phyloP scores from a whole-genome alignment of 37 sponge, comb jelly and placozoan genomes.

The Spongilla lacustris region DNA sequence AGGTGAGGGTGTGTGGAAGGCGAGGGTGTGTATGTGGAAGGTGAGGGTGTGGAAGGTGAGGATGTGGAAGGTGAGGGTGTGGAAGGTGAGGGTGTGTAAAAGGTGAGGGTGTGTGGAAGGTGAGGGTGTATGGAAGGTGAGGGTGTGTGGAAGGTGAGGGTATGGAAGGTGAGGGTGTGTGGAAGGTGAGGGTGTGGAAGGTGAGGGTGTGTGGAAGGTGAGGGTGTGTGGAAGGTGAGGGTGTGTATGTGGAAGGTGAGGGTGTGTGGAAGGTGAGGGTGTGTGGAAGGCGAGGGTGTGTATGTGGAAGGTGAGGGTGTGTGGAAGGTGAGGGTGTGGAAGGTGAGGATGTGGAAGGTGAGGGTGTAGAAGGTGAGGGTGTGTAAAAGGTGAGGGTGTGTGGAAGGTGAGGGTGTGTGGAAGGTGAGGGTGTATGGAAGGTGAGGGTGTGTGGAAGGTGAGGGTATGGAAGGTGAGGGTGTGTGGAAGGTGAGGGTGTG shows the following conservation, averaged over 20 bases:
- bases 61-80: neutral
- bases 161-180: neutral
- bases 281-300: neutral
- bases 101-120: neutral
- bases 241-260: neutral
- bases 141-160: neutral
- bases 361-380: neutral
- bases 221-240: neutral
- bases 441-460: conserved; percentile 34
- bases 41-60: neutral
- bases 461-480: neutral
- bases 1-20: neutral
- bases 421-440: too few species aligned
- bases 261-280: neutral
- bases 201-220: too few species aligned
- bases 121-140: neutral
- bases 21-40: neutral
- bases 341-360: conserved; percentile 36
- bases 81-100: neutral
- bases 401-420: conserved; percentile 39
- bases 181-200: neutral
- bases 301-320: too few species aligned
- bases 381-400: too few species aligned
- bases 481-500: too few species aligned
- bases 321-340: neutral